Evolutionary conservation across 2,888 invertebrate species (phyloP).

Genomic region (Gastrophysa polygoni): DNA sequence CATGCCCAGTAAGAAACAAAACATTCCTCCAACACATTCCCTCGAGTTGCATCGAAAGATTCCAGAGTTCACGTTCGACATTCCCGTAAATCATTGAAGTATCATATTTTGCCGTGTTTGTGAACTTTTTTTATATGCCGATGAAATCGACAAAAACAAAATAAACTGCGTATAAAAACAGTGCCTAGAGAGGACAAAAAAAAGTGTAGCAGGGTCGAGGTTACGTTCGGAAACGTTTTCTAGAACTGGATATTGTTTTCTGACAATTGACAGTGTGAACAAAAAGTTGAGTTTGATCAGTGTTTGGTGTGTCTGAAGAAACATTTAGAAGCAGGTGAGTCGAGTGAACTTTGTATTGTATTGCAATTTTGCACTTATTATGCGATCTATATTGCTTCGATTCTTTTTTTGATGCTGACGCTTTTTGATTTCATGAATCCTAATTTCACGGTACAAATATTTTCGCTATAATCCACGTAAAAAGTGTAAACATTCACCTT

Average conservation of each 20-base stretch:
- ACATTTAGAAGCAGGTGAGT: background rate
- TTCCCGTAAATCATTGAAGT: constrained; percentile 7
- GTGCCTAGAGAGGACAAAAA: constrained; percentile 3
- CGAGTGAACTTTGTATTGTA: background rate
- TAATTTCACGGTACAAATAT: no score
- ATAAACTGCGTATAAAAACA: constrained; percentile 1
- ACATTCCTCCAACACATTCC: constrained; percentile 13
- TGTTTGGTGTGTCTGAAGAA: background rate
- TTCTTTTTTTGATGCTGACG: no score
- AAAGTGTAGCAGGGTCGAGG: background rate
- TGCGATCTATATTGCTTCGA: no score
- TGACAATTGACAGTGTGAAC: no score
- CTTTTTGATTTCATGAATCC: no score
- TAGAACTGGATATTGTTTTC: background rate
- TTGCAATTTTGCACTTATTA: no score
- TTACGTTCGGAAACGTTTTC: background rate
- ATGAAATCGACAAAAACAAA: constrained; percentile 3
- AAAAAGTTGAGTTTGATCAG: background rate
- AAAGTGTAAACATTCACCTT: no score
- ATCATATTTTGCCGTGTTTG: no score
- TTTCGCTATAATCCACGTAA: no score
- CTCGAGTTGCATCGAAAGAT: background rate
- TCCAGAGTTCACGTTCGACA: background rate
- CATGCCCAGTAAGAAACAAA: constrained; percentile 17
- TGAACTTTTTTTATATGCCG: constrained; percentile 11